A percentile compares a stretch with the other conserved stretches of the same genome.
These are phyloP conservation scores for Silurus lanzhouensis DNA, from an alignment of 2,797 vertebrate species.

Conservation along the genomic window DNA sequence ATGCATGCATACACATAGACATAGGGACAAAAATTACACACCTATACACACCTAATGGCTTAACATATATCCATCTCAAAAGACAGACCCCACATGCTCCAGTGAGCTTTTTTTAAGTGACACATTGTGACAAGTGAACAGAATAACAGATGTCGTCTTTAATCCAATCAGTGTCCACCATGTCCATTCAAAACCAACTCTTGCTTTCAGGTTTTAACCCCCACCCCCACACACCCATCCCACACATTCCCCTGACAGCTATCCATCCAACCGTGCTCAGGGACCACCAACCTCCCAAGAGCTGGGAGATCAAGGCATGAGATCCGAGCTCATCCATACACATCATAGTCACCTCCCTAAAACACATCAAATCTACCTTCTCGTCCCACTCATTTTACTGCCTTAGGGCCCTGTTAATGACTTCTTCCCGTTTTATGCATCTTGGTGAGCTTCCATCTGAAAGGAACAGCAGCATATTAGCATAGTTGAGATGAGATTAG, in stretches of 20 bases:
- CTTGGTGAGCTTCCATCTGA: constrained; percentile 58
- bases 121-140: constrained; percentile 74
- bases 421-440: constrained; percentile 68
- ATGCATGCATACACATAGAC: neutral
- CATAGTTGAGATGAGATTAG: constrained; percentile 76
- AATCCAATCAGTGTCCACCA: constrained; percentile 64
- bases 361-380: constrained; percentile 19
- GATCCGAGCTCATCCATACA: constrained; percentile 45
- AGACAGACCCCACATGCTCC: constrained; percentile 68
- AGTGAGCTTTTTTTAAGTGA: constrained; percentile 67
- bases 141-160: constrained; percentile 72
- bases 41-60: constrained; percentile 42
- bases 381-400: constrained; percentile 50
- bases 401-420: constrained; percentile 76
- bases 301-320: constrained; percentile 48
- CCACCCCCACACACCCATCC: constrained; percentile 10
- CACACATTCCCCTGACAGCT: constrained; percentile 35
- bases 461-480: constrained; percentile 68
- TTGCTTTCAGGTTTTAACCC: neutral
- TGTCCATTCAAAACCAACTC: constrained; percentile 34
- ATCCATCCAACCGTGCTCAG: constrained; percentile 39
- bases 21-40: constrained; percentile 23
- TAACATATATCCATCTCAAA: constrained; percentile 35
- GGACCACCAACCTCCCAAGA: constrained; percentile 41
- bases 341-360: constrained; percentile 48